Evolutionary conservation across 2,113 vertebrate genomes (phyloP).

Genomic region (Jaculus jaculus): DNA sequence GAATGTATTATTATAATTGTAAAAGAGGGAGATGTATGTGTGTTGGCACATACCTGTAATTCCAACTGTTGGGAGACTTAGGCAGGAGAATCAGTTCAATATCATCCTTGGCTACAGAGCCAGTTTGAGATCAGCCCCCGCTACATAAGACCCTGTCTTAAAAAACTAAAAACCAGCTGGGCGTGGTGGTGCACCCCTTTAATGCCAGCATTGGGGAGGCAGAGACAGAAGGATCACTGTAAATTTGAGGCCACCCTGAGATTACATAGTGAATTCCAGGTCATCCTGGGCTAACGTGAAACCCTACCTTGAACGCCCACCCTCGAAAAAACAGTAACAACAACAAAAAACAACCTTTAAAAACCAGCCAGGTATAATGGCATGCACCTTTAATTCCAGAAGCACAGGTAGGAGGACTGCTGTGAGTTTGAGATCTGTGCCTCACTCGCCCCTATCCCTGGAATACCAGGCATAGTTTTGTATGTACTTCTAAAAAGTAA

Average conservation of each 20-base stretch:
- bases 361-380: too few relatives aligned
- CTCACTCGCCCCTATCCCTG: background rate
- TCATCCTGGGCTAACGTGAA: too few relatives aligned
- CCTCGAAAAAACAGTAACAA: background rate
- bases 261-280: too few relatives aligned
- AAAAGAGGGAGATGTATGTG: background rate
- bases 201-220: too few relatives aligned
- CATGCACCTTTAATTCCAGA: too few relatives aligned
- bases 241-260: too few relatives aligned
- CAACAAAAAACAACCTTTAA: conserved; percentile 10
- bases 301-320: too few relatives aligned
- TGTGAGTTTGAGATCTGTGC: background rate
- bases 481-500: conserved; percentile 38
- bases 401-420: too few relatives aligned
- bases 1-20: background rate
- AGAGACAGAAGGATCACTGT: too few relatives aligned
- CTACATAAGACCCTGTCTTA: background rate
- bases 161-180: background rate
- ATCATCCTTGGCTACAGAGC: background rate
- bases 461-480: conserved; percentile 11
- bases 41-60: background rate
- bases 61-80: background rate
- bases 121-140: background rate
- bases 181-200: too few relatives aligned
- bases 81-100: background rate